phyloP scores from a whole-genome alignment of 2,797 vertebrate genomes.

The Enteromius anoplus region DNA sequence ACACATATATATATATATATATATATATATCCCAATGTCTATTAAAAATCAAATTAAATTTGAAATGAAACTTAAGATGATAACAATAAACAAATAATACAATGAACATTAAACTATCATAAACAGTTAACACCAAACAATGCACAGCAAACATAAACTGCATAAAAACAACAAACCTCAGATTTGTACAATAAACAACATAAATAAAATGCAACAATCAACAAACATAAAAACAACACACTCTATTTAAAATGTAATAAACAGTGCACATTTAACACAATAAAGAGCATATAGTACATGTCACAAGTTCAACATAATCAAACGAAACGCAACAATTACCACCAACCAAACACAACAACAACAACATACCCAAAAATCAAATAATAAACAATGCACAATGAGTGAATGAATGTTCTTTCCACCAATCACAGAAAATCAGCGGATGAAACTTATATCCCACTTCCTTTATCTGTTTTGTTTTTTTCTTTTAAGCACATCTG shows the following conservation, averaged over 20 bases:
- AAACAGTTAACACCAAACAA: background rate
- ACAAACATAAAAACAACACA: background rate
- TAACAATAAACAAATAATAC: background rate
- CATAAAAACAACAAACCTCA: background rate
- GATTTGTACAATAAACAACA: background rate
- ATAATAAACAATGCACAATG: background rate
- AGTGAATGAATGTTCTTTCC: background rate
- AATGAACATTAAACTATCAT: background rate
- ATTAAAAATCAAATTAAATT: background rate
- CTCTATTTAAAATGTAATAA: background rate
- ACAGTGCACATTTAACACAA: background rate
- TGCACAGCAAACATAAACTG: background rate
- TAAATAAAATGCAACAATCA: background rate
- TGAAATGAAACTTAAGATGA: background rate
- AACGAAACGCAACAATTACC: background rate
- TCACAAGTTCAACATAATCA: background rate
- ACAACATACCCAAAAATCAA: background rate
- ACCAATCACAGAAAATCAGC: background rate
- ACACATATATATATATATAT: too few relatives aligned
- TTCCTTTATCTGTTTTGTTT: conserved; percentile 9
- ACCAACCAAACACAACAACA: background rate
- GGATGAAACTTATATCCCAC: background rate
- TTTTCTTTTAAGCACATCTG: conserved; percentile 28
- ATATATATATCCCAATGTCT: too few relatives aligned
- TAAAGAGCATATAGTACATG: background rate